Percentiles rank a stretch among this genome's conserved stretches.
phyloP scores from a whole-genome alignment of 1,140 invertebrate species.

The Diorhabda sublineata region DNA sequence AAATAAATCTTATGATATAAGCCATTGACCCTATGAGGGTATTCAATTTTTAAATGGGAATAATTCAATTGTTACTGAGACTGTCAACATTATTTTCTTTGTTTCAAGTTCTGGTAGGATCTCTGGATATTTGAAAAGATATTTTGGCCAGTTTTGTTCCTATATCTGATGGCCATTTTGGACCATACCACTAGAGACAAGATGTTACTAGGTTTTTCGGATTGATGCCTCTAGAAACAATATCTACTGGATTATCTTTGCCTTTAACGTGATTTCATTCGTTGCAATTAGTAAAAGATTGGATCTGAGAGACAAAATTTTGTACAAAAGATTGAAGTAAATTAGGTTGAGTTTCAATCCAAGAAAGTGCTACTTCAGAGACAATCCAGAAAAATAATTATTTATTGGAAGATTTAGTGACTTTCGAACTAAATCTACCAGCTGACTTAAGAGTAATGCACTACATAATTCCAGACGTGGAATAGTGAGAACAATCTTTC shows the following conservation, averaged over 20 bases:
- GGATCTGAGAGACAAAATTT: slow-evolving; percentile 43
- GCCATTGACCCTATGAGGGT: neutral
- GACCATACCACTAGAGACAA: slow-evolving; percentile 25
- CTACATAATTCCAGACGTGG: no score
- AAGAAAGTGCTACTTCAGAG: neutral
- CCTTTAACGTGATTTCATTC: slow-evolving; percentile 45
- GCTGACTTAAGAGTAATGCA: no score
- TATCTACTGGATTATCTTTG: slow-evolving; percentile 43
- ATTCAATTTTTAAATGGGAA: neutral
- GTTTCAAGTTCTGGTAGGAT: no score
- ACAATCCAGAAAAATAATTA: neutral
- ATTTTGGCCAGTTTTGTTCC: neutral
- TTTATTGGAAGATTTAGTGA: no score
- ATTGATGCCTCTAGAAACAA: slow-evolving; percentile 31
- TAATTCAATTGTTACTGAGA: no score
- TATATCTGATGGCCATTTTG: neutral
- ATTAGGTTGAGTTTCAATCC: neutral
- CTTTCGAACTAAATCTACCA: no score
- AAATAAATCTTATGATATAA: neutral
- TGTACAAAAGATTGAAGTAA: slow-evolving; percentile 40
- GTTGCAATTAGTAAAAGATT: slow-evolving; percentile 23
- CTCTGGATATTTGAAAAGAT: neutral
- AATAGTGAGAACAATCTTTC: no score
- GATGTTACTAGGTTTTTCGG: slow-evolving; percentile 7
- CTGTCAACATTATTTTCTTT: no score